phyloP scores from a whole-genome alignment of 2,888 invertebrate species.

The Stomorhina lunata region DNA sequence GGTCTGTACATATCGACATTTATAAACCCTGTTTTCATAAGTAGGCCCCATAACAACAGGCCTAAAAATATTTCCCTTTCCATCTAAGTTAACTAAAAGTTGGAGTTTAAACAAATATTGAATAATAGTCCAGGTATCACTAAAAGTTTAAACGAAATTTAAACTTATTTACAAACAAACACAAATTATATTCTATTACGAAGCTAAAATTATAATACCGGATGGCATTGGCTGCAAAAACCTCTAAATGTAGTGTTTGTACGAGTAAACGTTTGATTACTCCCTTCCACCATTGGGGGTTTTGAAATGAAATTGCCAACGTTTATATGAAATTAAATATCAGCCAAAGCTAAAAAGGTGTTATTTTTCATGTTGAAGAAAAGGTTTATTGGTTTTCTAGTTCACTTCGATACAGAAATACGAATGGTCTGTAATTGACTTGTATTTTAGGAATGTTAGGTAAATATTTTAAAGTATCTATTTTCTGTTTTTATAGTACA shows the following conservation, averaged over 20 bases:
- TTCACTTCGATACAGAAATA: too few relatives aligned
- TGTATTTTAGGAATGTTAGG: too few relatives aligned
- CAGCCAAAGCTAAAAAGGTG: conserved; percentile 10
- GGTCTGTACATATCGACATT: too few relatives aligned
- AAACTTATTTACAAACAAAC: conserved; percentile 24
- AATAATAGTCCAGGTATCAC: conserved; percentile 47
- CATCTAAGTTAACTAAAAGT: too few relatives aligned
- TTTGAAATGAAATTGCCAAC: background rate
- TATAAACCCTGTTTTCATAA: too few relatives aligned
- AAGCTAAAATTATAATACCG: conserved; percentile 8
- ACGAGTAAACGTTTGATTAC: conserved; percentile 21
- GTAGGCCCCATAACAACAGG: too few relatives aligned
- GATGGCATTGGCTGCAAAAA: background rate
- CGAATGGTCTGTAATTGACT: too few relatives aligned
- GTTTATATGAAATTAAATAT: conserved; percentile 18
- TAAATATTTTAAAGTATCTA: too few relatives aligned
- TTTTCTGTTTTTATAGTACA: too few relatives aligned
- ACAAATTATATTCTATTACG: conserved; percentile 22
- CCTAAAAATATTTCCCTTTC: too few relatives aligned
- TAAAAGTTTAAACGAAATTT: background rate
- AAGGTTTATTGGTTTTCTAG: background rate
- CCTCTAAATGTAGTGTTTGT: background rate
- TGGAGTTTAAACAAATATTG: conserved; percentile 32
- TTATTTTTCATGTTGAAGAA: background rate
- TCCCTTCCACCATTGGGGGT: background rate